These are phyloP conservation scores for Sterna hirundo DNA, from an alignment of 2,113 vertebrate species.

Conservation along the genomic window DNA sequence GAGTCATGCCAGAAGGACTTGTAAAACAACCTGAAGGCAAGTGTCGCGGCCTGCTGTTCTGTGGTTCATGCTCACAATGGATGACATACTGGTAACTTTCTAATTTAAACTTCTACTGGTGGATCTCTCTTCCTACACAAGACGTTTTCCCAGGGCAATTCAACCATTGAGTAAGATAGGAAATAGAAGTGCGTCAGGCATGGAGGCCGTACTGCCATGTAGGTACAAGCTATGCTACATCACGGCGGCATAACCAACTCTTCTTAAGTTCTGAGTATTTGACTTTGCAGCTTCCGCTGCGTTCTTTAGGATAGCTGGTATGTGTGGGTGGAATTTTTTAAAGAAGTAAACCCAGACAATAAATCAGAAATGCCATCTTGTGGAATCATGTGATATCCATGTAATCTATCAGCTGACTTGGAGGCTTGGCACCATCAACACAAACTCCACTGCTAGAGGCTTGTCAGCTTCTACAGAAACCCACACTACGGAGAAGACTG, in stretches of 20 bases:
- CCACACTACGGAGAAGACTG: not conserved
- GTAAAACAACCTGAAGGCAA: not conserved
- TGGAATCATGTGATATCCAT: not conserved
- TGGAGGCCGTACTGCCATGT: rapidly evolving
- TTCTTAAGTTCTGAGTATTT: not conserved
- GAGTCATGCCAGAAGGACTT: not conserved
- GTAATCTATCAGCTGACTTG: not conserved
- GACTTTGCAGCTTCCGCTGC: not conserved
- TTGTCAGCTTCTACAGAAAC: not conserved
- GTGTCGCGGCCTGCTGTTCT: not conserved
- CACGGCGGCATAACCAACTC: not conserved
- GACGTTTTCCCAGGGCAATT: not conserved
- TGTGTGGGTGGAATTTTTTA: not conserved
- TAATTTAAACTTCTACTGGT: not conserved
- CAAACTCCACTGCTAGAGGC: not conserved
- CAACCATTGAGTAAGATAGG: not conserved
- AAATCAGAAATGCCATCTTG: not conserved
- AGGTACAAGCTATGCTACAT: not conserved
- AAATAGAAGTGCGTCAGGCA: not conserved
- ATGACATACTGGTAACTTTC: not conserved
- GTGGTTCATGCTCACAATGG: not conserved
- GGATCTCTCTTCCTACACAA: not conserved
- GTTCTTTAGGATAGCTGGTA: not conserved
- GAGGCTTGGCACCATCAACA: not conserved
- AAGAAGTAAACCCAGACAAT: not conserved